Evolutionary conservation across 2,797 vertebrate genomes (phyloP).

Genomic region (Potorous gilbertii): DNA sequence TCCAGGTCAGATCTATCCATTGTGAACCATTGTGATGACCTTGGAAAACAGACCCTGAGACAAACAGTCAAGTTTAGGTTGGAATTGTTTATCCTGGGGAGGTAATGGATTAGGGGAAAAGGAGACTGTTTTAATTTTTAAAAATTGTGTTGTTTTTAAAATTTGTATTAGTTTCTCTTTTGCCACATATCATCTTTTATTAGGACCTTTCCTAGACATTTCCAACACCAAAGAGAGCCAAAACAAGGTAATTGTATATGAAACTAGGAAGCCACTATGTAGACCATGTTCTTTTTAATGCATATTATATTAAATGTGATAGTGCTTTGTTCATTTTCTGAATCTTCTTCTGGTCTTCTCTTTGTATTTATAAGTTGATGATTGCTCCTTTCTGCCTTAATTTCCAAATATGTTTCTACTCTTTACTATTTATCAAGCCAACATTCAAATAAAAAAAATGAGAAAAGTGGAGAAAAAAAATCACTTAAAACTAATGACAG

Average conservation of each 20-base stretch:
- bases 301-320: neutral
- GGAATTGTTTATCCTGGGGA: neutral
- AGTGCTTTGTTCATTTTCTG: neutral
- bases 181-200: neutral
- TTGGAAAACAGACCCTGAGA: conserved; percentile 1
- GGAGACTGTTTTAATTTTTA: neutral
- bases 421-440: neutral
- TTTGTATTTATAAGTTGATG: neutral
- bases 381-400: neutral
- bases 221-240: neutral
- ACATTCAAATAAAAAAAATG: neutral
- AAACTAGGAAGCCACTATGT: neutral
- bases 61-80: neutral
- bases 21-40: neutral
- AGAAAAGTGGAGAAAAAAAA: neutral
- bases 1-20: neutral
- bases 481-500: neutral
- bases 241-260: neutral
- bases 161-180: neutral
- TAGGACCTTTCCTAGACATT: neutral
- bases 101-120: neutral
- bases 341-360: neutral
- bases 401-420: neutral
- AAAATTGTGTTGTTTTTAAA: neutral
- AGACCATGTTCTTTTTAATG: neutral